Percentiles rank a stretch among this genome's conserved stretches.
Evolutionary conservation across 2,888 invertebrate species (phyloP).

Genomic region (Metalampra italica): DNA sequence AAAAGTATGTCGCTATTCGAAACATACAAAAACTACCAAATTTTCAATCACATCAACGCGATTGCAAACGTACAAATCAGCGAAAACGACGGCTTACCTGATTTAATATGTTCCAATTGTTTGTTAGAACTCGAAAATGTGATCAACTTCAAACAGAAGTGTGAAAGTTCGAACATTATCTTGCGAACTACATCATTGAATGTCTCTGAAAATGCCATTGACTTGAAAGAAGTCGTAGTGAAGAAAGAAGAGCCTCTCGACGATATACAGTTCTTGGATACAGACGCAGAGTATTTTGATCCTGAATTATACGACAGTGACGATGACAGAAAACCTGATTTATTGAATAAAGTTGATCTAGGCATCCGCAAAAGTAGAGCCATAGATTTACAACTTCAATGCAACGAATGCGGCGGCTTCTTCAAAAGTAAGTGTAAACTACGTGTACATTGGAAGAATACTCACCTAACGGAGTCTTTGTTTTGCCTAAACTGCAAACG

Average conservation of each 20-base stretch:
- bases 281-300: not conserved
- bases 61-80: slow-evolving; percentile 48
- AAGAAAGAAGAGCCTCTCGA: slow-evolving; percentile 28
- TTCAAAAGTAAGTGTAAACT: slow-evolving; percentile 42
- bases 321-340: slow-evolving; percentile 1
- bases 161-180: slow-evolving; percentile 44
- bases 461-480: slow-evolving; percentile 24
- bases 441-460: slow-evolving; percentile 38
- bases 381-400: slow-evolving; percentile 37
- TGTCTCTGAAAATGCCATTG: not conserved
- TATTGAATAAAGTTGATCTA: slow-evolving; percentile 2
- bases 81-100: slow-evolving; percentile 50
- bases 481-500: slow-evolving; percentile 32
- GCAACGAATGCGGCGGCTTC: slow-evolving; percentile 35
- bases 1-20: slow-evolving; percentile 49
- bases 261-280: slow-evolving; percentile 11
- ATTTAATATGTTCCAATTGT: slow-evolving; percentile 52
- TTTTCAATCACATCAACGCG: slow-evolving; percentile 47
- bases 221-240: slow-evolving; percentile 16
- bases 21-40: slow-evolving; percentile 36
- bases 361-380: slow-evolving; percentile 22
- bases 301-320: slow-evolving; percentile 7
- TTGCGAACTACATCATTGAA: slow-evolving; percentile 21
- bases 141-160: slow-evolving; percentile 51
- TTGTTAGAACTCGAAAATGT: slow-evolving; percentile 49